phyloP scores from a whole-genome alignment of 2,888 invertebrate genomes.

The Encarsia formosa region DNA sequence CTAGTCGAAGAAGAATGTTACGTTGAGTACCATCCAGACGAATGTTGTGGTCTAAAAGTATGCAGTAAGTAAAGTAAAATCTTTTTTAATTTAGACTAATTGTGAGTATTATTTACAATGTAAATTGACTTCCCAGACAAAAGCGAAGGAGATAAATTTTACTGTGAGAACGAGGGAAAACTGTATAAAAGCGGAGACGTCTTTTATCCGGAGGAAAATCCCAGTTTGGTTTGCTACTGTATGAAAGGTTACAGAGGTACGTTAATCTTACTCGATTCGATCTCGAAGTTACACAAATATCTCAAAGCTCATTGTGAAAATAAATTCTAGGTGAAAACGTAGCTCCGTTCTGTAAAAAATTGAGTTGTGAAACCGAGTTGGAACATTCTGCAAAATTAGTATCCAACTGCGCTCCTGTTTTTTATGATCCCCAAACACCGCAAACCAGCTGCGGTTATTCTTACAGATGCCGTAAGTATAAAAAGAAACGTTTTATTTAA shows the following conservation, averaged over 20 bases:
- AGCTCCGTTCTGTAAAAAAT: slow-evolving; percentile 37
- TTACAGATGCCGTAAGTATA: slow-evolving; percentile 43
- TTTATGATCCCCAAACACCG: slow-evolving; percentile 29
- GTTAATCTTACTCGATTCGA: no score
- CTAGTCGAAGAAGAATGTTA: no score
- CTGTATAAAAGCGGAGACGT: slow-evolving; percentile 36
- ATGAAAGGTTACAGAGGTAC: slow-evolving; percentile 32
- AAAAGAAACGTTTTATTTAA: no score
- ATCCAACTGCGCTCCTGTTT: slow-evolving; percentile 37
- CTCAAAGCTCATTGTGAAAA: no score
- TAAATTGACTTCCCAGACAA: no score
- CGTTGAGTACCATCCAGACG: no score
- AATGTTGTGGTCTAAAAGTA: no score
- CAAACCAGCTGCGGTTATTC: slow-evolving; percentile 27
- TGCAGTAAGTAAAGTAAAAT: no score
- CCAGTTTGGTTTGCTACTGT: slow-evolving; percentile 34
- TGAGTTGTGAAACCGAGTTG: slow-evolving; percentile 31
- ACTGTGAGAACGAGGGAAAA: slow-evolving; percentile 38
- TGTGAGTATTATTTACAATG: no score
- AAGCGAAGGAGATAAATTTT: slow-evolving; percentile 29
- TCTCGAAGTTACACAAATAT: no score
- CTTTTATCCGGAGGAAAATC: slow-evolving; percentile 32
- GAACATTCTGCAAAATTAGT: slow-evolving; percentile 13
- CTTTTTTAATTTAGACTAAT: no score
- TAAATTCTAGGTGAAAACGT: slow-evolving; percentile 33